Evolutionary conservation across 2,888 invertebrate species (phyloP).

Genomic region (Cosmia pyralina): DNA sequence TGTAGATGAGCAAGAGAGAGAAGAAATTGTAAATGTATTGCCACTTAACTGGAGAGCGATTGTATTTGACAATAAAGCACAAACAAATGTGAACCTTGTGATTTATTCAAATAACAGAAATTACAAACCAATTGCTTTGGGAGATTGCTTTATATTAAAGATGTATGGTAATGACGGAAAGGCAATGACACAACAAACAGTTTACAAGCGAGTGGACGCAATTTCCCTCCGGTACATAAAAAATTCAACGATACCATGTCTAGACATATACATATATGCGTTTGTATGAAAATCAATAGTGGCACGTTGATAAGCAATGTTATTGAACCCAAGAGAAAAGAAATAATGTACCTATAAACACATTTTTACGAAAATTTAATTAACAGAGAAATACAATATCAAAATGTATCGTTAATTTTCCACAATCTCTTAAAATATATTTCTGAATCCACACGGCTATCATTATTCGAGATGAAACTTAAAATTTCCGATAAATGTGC

Average conservation of each 20-base stretch:
- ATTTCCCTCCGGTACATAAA: constrained; percentile 24
- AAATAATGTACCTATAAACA: constrained; percentile 1
- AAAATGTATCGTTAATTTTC: background rate
- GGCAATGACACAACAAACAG: constrained; percentile 24
- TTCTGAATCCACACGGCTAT: background rate
- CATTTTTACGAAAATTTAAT: background rate
- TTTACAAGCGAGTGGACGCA: constrained; percentile 22
- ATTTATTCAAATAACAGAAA: constrained; percentile 15
- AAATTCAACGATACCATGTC: constrained; percentile 30
- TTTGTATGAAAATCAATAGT: constrained; percentile 37
- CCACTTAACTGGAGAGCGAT: constrained; percentile 23
- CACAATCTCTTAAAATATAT: constrained; percentile 3
- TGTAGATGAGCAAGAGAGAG: constrained; percentile 52
- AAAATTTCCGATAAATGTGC: constrained; percentile 16
- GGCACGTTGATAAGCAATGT: constrained; percentile 20
- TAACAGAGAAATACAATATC: background rate
- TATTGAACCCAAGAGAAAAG: constrained; percentile 18
- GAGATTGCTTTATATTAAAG: constrained; percentile 32
- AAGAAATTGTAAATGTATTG: constrained; percentile 40
- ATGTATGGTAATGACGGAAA: constrained; percentile 28
- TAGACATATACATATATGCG: constrained; percentile 36
- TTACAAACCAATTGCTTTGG: constrained; percentile 12
- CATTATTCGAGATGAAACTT: constrained; percentile 16
- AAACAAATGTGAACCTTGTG: constrained; percentile 21
- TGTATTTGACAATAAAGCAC: constrained; percentile 24